Percentiles rank a stretch among this genome's conserved stretches.
Evolutionary conservation across 2,113 vertebrate genomes (phyloP).

Genomic region (Mohoua ochrocephala): DNA sequence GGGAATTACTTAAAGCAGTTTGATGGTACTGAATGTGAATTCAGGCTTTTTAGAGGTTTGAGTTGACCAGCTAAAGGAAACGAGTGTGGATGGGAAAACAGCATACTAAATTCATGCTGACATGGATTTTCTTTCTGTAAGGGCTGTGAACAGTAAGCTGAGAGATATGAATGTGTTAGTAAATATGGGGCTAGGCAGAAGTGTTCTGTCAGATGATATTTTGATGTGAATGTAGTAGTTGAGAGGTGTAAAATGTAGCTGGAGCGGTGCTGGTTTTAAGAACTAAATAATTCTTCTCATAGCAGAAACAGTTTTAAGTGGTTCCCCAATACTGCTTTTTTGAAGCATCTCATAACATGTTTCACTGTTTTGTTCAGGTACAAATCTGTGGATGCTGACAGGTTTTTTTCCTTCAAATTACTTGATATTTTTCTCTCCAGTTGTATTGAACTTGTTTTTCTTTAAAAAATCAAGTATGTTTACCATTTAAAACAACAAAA

Average conservation of each 20-base stretch:
- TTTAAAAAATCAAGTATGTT: not conserved
- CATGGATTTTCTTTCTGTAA: not conserved
- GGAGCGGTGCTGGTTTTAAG: not conserved
- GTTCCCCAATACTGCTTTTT: not conserved
- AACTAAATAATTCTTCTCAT: not conserved
- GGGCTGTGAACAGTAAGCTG: not conserved
- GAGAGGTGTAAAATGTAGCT: not conserved
- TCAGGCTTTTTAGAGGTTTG: not conserved
- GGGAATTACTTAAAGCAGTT: not conserved
- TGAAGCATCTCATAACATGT: not conserved
- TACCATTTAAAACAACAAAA: not conserved
- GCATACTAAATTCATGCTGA: not conserved
- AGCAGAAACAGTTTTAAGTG: not conserved
- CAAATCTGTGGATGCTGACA: not conserved
- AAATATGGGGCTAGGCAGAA: not conserved
- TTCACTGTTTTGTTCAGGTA: not conserved
- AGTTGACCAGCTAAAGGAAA: not conserved
- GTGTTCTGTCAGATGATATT: not conserved
- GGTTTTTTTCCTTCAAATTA: not conserved
- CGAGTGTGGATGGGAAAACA: not conserved
- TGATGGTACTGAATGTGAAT: not conserved
- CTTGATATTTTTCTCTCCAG: not conserved
- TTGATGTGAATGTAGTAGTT: not conserved
- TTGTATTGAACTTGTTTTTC: not conserved
- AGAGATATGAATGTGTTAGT: not conserved